These are phyloP conservation scores for Campoletis sonorensis DNA, from an alignment of 1,140 invertebrate species.

Conservation along the genomic window DNA sequence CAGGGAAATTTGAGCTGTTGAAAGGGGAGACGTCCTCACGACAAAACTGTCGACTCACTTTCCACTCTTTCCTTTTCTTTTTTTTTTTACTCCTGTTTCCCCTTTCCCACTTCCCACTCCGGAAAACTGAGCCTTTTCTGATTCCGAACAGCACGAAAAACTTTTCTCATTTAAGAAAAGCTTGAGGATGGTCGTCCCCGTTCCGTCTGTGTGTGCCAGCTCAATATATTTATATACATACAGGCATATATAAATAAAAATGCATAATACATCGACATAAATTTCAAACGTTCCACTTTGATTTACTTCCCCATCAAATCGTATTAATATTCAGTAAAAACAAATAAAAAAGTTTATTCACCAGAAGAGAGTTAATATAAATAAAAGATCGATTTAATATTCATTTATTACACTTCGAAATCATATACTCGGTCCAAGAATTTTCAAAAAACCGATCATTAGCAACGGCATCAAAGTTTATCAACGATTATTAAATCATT, in stretches of 20 bases:
- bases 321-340: conserved; percentile 21
- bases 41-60: conserved; percentile 18
- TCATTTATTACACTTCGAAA: neutral
- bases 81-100: neutral
- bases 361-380: neutral
- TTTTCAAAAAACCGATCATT: too few species aligned
- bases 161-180: conserved; percentile 42
- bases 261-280: conserved; percentile 7
- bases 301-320: neutral
- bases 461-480: too few species aligned
- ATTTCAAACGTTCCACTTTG: conserved; percentile 4
- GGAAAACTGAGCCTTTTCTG: conserved; percentile 14
- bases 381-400: neutral
- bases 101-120: neutral
- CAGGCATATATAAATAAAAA: too few species aligned
- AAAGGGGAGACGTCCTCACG: neutral
- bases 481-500: too few species aligned
- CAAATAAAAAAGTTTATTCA: neutral
- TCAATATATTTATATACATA: neutral
- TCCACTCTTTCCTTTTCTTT: neutral
- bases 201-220: neutral
- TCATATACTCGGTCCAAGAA: too few species aligned
- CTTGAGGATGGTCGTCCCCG: conserved; percentile 35
- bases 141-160: conserved; percentile 43
- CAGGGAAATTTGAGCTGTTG: neutral